A percentile compares a stretch with the other conserved stretches of the same genome.
Conservation (phyloP, 2,888 invertebrate species). For the Hirudinaria manillensis region DNA sequence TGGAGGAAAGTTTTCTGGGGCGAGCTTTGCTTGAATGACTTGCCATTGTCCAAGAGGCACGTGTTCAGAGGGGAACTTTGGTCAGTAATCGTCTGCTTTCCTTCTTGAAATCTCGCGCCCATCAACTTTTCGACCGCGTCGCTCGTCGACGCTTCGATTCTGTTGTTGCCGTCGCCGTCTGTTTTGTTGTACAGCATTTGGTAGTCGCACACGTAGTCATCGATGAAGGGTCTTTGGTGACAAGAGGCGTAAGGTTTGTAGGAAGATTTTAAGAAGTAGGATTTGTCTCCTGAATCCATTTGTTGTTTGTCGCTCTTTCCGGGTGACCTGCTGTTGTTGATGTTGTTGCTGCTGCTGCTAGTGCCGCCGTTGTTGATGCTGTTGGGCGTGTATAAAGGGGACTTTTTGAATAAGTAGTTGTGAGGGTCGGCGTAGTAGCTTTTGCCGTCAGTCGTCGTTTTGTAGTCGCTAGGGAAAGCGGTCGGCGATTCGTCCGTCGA, state of each 20-base stretch:
- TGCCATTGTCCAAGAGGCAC: too few relatives aligned
- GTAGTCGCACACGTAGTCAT: conserved; percentile 2
- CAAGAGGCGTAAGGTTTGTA: not conserved
- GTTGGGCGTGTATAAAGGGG: not conserved
- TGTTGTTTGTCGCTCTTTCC: not conserved
- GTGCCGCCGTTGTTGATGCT: not conserved
- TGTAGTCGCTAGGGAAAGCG: not conserved
- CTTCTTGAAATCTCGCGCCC: too few relatives aligned
- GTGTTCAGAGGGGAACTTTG: not conserved
- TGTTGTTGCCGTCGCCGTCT: not conserved
- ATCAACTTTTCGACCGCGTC: not conserved
- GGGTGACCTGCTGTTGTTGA: not conserved
- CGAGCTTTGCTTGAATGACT: not conserved
- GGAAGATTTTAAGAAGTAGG: not conserved
- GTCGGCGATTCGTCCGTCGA: not conserved
- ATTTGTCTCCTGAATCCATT: not conserved
- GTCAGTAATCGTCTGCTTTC: not conserved
- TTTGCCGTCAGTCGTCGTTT: not conserved
- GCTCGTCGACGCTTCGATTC: conserved; percentile 6
- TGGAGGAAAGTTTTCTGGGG: not conserved
- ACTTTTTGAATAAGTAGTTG: conserved; percentile 14
- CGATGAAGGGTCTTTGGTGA: conserved; percentile 6
- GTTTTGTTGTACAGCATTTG: not conserved
- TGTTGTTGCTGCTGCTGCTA: not conserved
- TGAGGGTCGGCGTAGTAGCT: not conserved